A percentile compares a stretch with the other conserved stretches of the same genome.
Evolutionary conservation across 2,888 invertebrate species (phyloP).

Genomic region (Syritta pipiens): DNA sequence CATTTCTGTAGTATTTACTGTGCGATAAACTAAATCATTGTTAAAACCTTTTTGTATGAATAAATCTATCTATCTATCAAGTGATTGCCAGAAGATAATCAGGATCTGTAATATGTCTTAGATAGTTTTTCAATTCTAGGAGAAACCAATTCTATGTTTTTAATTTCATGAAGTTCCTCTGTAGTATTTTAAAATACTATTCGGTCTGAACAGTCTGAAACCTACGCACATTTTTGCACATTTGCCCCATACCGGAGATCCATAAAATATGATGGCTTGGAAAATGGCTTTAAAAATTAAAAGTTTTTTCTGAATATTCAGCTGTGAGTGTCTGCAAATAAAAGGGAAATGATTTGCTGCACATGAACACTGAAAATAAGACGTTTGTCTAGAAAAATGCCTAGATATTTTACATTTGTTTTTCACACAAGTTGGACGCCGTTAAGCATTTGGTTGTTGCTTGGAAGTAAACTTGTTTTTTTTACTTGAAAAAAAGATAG

Average conservation of each 20-base stretch:
- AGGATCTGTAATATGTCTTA: no score
- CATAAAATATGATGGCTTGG: neutral
- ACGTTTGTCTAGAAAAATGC: neutral
- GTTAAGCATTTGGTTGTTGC: neutral
- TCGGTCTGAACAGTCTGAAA: no score
- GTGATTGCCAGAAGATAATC: no score
- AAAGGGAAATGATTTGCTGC: neutral
- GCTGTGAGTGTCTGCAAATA: neutral
- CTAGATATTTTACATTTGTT: neutral
- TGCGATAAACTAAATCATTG: no score
- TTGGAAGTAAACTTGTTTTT: neutral
- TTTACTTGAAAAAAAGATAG: neutral
- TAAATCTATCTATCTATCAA: no score
- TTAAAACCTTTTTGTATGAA: no score
- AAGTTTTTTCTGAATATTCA: neutral
- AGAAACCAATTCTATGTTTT: no score
- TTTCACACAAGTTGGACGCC: neutral
- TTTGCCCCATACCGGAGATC: neutral
- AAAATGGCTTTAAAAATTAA: neutral
- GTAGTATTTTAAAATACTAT: no score
- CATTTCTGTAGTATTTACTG: no score
- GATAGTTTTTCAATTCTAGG: no score
- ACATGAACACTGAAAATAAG: neutral
- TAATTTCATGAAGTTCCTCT: no score
- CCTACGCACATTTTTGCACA: no score